A percentile compares a stretch with the other conserved stretches of the same genome.
Evolutionary conservation across 2,113 vertebrate genomes (phyloP).

Genomic region (Tangachromis dhanisi): DNA sequence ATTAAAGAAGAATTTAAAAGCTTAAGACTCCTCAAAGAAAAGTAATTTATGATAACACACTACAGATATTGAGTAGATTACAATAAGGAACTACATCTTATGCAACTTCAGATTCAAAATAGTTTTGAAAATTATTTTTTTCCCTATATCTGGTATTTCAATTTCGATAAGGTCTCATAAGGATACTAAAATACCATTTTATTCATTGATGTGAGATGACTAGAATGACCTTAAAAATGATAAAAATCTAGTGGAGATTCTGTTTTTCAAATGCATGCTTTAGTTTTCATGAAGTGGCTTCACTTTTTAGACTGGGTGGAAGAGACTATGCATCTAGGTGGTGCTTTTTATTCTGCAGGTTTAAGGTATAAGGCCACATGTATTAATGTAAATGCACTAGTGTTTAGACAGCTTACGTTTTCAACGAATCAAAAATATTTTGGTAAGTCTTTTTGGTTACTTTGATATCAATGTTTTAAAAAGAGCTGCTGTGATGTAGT

Average conservation of each 20-base stretch:
- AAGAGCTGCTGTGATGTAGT: not conserved
- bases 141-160: not conserved
- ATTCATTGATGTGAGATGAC: not conserved
- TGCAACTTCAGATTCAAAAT: not conserved
- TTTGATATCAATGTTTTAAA: not conserved
- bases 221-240: not conserved
- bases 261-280: not conserved
- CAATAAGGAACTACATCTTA: not conserved
- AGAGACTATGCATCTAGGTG: not conserved
- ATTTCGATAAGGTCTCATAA: not conserved
- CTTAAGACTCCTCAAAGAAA: not conserved
- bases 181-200: not conserved
- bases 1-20: not conserved
- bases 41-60: not conserved
- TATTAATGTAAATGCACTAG: not conserved
- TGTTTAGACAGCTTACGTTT: not conserved
- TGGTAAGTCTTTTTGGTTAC: not conserved
- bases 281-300: not conserved
- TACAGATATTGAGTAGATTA: not conserved
- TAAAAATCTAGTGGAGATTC: not conserved
- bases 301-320: not conserved
- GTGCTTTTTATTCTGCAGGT: not conserved
- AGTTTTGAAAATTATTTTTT: not conserved
- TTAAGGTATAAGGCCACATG: not conserved
- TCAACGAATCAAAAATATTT: not conserved